These are phyloP conservation scores for Aspidiotus rigidus DNA, from an alignment of 2,888 invertebrate genomes.

Conservation along the genomic window DNA sequence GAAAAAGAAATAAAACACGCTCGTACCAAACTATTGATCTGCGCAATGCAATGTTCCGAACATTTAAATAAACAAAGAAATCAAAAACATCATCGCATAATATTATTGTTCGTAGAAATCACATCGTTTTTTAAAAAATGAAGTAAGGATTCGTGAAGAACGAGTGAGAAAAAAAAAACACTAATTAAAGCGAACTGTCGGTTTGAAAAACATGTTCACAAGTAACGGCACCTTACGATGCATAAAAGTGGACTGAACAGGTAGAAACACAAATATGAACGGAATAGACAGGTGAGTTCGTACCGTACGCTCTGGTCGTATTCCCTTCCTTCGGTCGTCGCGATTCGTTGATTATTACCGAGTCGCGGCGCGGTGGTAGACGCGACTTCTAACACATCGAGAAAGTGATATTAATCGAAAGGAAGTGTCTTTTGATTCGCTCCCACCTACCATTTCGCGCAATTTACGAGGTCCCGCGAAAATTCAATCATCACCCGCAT, in stretches of 20 bases:
- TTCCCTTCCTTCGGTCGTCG: constrained; percentile 12
- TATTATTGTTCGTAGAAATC: no score
- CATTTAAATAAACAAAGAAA: no score
- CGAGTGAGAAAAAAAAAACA: neutral
- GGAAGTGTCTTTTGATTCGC: neutral
- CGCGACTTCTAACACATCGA: neutral
- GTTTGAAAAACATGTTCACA: constrained; percentile 13
- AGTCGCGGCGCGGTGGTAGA: constrained; percentile 2
- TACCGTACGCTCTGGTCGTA: constrained; percentile 15
- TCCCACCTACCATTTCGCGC: neutral
- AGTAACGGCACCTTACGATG: constrained; percentile 28
- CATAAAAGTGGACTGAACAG: constrained; percentile 27
- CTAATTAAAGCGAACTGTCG: constrained; percentile 11
- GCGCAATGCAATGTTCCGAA: no score
- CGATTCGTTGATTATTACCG: neutral
- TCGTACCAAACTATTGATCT: no score
- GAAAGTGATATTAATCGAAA: neutral
- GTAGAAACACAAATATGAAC: constrained; percentile 25
- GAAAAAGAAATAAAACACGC: no score
- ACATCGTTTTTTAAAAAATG: no score
- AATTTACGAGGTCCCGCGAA: no score
- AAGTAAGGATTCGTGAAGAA: no score
- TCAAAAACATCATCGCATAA: no score
- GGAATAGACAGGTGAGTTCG: constrained; percentile 27
- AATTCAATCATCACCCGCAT: no score